Percentiles rank a stretch among this genome's conserved stretches.
Conservation (phyloP, 1,140 invertebrate species). For the Eciton burchellii region DNA sequence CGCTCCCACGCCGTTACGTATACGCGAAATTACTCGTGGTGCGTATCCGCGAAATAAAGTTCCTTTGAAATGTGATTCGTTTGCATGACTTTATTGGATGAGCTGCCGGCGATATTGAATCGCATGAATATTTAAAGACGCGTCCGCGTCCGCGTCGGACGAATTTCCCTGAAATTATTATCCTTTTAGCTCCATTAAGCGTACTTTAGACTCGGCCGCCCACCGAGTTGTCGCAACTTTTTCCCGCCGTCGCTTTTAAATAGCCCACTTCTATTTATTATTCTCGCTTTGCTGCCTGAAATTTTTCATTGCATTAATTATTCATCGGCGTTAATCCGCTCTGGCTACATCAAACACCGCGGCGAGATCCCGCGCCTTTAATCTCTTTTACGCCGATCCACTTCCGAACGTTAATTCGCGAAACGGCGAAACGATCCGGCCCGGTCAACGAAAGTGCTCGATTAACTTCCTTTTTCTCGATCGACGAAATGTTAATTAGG, state of each 20-base stretch:
- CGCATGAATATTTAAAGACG: slow-evolving; percentile 74
- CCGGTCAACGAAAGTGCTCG: slow-evolving; percentile 30
- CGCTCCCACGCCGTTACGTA: slow-evolving; percentile 27
- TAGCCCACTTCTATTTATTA: slow-evolving; percentile 59
- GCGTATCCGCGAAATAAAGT: slow-evolving; percentile 60
- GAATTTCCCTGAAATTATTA: slow-evolving; percentile 66
- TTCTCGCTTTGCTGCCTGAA: slow-evolving; percentile 55
- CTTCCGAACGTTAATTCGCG: slow-evolving; percentile 49
- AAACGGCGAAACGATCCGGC: slow-evolving; percentile 48
- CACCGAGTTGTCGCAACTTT: slow-evolving; percentile 67
- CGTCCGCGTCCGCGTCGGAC: slow-evolving; percentile 36
- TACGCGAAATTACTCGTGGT: slow-evolving; percentile 25
- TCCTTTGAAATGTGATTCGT: slow-evolving; percentile 60
- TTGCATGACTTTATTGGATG: slow-evolving; percentile 69
- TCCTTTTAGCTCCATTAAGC: slow-evolving; percentile 73
- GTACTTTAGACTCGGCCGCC: slow-evolving; percentile 67
- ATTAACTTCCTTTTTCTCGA: slow-evolving; percentile 25
- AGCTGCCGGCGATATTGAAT: slow-evolving; percentile 70
- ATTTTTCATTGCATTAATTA: slow-evolving; percentile 68
- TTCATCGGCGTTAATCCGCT: slow-evolving; percentile 59
- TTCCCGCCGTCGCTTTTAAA: slow-evolving; percentile 59
- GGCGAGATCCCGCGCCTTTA: slow-evolving; percentile 30
- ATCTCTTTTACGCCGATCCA: slow-evolving; percentile 52
- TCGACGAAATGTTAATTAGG: slow-evolving; percentile 29
- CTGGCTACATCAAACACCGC: slow-evolving; percentile 51